A percentile compares a stretch with the other conserved stretches of the same genome.
phyloP scores from a whole-genome alignment of 2,888 invertebrate species.

The Macaria liturata region DNA sequence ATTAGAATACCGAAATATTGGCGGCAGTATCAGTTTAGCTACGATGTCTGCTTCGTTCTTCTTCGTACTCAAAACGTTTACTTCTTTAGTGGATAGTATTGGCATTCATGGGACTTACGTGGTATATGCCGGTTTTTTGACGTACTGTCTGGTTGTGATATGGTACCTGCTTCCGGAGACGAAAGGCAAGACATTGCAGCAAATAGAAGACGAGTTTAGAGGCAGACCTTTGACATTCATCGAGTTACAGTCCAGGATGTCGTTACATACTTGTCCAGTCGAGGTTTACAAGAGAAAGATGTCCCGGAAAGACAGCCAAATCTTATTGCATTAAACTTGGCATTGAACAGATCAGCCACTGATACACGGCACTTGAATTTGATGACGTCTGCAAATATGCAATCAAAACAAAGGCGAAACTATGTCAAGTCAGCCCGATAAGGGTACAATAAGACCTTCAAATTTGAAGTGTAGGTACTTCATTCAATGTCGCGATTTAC shows the following conservation, averaged over 20 bases:
- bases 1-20: constrained; percentile 82
- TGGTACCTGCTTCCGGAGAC: constrained; percentile 86
- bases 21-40: constrained; percentile 83
- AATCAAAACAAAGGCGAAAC: too few species aligned
- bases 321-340: constrained; percentile 43
- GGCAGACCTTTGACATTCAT: constrained; percentile 51
- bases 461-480: too few species aligned
- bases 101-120: constrained; percentile 83
- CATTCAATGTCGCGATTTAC: too few species aligned
- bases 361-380: too few species aligned
- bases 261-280: constrained; percentile 52
- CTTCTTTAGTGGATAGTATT: constrained; percentile 70
- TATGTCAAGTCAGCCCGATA: too few species aligned
- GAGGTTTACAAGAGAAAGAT: constrained; percentile 51
- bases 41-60: constrained; percentile 84
- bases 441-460: too few species aligned
- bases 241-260: constrained; percentile 52
- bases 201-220: constrained; percentile 84
- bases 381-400: too few species aligned
- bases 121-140: constrained; percentile 78
- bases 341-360: constrained; percentile 30
- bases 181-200: constrained; percentile 84
- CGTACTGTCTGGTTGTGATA: constrained; percentile 77
- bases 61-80: constrained; percentile 84
- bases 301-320: constrained; percentile 50